Evolutionary conservation across 2,113 vertebrate species (phyloP).

Genomic region (Nycticebus coucang): DNA sequence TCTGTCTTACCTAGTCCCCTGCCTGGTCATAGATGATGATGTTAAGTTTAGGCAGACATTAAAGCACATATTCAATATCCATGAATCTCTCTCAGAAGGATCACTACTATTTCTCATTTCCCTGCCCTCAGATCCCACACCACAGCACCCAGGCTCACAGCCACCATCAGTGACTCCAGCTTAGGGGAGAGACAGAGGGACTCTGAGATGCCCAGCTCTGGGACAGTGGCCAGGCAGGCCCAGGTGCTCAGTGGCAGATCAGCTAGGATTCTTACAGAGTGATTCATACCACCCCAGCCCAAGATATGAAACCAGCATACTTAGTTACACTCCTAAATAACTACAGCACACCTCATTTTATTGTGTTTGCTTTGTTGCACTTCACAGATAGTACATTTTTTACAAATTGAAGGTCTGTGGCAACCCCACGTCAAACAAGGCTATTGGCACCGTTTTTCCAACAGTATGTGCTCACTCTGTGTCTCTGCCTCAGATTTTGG

Average conservation of each 20-base stretch:
- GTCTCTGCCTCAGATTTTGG: too few relatives aligned
- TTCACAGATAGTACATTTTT: too few relatives aligned
- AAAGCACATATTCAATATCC: background rate
- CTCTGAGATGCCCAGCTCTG: background rate
- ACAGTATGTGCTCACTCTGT: too few relatives aligned
- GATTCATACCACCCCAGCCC: background rate
- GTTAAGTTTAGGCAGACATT: background rate
- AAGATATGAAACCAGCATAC: background rate
- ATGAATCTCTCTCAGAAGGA: background rate
- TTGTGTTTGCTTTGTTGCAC: too few relatives aligned
- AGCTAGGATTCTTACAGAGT: background rate
- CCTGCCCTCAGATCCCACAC: background rate
- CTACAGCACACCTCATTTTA: too few relatives aligned
- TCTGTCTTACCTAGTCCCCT: background rate
- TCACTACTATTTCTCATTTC: background rate
- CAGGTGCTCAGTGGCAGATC: background rate
- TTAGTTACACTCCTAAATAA: background rate
- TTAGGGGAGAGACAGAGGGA: background rate
- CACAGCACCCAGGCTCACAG: background rate
- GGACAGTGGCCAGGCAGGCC: background rate
- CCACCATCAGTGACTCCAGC: background rate
- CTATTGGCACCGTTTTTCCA: too few relatives aligned
- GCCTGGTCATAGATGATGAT: background rate
- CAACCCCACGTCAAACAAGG: too few relatives aligned
- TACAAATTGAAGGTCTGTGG: too few relatives aligned